Conservation (phyloP, 2,797 vertebrate genomes). For the Urosaurus nigricauda region DNA sequence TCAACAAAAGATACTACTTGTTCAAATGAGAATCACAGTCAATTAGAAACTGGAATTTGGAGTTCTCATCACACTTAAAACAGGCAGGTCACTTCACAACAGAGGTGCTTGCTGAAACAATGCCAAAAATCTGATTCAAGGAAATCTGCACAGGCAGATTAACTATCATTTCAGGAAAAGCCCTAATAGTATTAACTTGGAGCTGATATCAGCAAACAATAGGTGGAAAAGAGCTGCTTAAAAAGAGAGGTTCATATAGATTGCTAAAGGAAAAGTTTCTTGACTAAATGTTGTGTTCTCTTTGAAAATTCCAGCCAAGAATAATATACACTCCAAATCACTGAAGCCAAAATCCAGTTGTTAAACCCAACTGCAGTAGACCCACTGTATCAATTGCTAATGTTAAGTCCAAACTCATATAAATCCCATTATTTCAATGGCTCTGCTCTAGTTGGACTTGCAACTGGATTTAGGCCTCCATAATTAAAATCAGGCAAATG, state of each 20-base stretch:
- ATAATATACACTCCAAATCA: conserved; percentile 47
- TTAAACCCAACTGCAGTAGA: too few relatives aligned
- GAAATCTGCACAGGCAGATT: conserved; percentile 8
- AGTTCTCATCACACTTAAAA: not conserved
- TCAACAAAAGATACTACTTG: conserved; percentile 12
- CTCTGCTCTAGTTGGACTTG: too few relatives aligned
- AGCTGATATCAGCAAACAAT: not conserved
- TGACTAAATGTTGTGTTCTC: conserved; percentile 45
- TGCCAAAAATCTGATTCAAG: not conserved
- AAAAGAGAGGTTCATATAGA: not conserved
- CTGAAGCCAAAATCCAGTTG: not conserved
- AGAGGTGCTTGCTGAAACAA: not conserved
- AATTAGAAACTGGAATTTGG: not conserved
- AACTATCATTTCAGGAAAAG: not conserved
- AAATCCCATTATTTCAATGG: too few relatives aligned
- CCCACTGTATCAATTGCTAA: too few relatives aligned
- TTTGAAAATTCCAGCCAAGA: conserved; percentile 38
- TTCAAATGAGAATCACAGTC: not conserved
- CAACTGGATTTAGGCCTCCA: not conserved
- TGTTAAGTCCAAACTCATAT: too few relatives aligned
- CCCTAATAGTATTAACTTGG: not conserved
- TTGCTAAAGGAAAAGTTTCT: not conserved
- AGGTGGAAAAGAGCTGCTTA: not conserved
- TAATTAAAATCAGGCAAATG: conserved; percentile 55
- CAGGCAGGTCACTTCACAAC: not conserved